A percentile compares a stretch with the other conserved stretches of the same genome.
Evolutionary conservation across 1,140 invertebrate genomes (phyloP).

Genomic region (Halotydeus destructor): DNA sequence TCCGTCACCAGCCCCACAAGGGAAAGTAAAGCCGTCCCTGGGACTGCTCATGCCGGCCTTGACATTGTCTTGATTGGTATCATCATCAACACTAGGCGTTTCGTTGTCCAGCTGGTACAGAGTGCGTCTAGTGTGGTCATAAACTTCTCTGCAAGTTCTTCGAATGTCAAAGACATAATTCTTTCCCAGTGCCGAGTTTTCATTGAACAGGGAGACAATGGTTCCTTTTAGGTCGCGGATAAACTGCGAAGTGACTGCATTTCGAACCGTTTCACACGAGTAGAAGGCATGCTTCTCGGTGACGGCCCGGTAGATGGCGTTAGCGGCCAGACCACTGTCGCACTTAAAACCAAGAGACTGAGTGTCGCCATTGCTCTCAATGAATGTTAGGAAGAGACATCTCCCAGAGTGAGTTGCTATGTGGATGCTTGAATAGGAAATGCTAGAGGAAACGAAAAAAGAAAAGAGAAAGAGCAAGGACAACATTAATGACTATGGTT

Average conservation of each 20-base stretch:
- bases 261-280: slow-evolving; percentile 66
- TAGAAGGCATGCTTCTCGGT: slow-evolving; percentile 79
- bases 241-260: slow-evolving; percentile 63
- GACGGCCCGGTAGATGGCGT: slow-evolving; percentile 59
- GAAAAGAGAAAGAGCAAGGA: slow-evolving; percentile 9
- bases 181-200: slow-evolving; percentile 62
- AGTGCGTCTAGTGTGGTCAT: slow-evolving; percentile 55
- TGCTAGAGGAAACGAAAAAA: slow-evolving; percentile 37
- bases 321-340: slow-evolving; percentile 48
- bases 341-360: slow-evolving; percentile 50
- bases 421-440: slow-evolving; percentile 57
- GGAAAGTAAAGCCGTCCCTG: too few species aligned
- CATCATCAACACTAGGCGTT: not conserved
- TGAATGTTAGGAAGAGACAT: slow-evolving; percentile 48
- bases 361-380: slow-evolving; percentile 38
- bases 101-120: slow-evolving; percentile 28
- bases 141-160: slow-evolving; percentile 60
- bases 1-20: slow-evolving; percentile 5
- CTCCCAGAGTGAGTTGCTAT: slow-evolving; percentile 50
- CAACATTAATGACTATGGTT: too few species aligned
- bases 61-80: not conserved
- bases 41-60: too few species aligned
- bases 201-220: slow-evolving; percentile 73
- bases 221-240: slow-evolving; percentile 71
- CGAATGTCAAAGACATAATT: slow-evolving; percentile 73